Conservation (phyloP, 2,113 vertebrate species). For the Alethe castanea region DNA sequence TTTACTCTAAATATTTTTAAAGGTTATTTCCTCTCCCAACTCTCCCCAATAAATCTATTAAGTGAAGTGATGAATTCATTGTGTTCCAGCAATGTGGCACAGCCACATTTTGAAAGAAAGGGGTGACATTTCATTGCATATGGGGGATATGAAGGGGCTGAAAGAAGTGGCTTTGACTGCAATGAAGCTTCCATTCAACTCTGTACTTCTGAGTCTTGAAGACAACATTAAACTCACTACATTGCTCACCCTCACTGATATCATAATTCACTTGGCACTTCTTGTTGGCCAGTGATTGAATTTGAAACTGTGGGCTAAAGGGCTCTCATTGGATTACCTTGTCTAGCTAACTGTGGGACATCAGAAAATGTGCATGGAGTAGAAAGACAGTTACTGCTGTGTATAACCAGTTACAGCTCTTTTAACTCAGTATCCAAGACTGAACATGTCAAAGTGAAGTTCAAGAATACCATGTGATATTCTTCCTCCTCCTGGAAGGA, state of each 20-base stretch:
- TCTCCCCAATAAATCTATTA: neutral
- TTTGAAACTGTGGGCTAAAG: neutral
- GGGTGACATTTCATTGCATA: neutral
- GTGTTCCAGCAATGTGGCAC: neutral
- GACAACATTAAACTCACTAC: neutral
- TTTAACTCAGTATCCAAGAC: neutral
- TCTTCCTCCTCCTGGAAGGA: neutral
- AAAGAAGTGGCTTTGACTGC: neutral
- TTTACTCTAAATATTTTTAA: slow-evolving; percentile 21
- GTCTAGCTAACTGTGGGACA: neutral
- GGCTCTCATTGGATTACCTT: neutral
- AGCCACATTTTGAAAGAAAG: neutral
- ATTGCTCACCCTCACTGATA: neutral
- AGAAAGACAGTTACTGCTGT: neutral
- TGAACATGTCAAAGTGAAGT: neutral
- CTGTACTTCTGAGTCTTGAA: neutral
- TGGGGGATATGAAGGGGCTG: neutral
- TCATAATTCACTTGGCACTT: neutral
- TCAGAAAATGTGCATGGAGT: neutral
- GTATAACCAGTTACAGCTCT: neutral
- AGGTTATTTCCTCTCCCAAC: neutral
- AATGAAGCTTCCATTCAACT: neutral
- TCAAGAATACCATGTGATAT: neutral
- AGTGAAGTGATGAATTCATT: neutral
- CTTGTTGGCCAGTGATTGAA: neutral